Conservation (phyloP, 2,797 vertebrate genomes). For the Capromys pilorides region DNA sequence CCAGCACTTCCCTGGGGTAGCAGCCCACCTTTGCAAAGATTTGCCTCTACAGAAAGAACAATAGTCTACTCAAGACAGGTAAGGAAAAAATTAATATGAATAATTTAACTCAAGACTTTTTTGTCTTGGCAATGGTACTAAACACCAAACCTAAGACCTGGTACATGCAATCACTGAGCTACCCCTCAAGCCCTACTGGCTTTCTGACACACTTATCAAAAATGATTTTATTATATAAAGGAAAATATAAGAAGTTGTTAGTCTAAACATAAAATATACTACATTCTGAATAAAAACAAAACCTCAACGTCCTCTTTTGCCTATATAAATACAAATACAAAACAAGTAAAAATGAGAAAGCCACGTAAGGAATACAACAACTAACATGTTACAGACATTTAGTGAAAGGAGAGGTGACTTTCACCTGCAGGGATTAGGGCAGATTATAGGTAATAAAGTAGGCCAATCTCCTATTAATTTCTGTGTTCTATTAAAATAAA, state of each 20-base stretch:
- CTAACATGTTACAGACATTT: neutral
- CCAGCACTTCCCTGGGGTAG: neutral
- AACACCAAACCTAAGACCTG: neutral
- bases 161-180: neutral
- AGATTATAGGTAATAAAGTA: conserved; percentile 44
- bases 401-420: conserved; percentile 46
- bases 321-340: conserved; percentile 43
- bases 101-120: neutral
- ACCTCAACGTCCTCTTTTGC: neutral
- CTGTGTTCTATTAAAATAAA: neutral
- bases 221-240: neutral
- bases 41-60: conserved; percentile 33
- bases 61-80: neutral
- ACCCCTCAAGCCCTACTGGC: neutral
- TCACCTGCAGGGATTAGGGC: neutral
- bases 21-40: neutral
- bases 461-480: neutral
- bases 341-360: conserved; percentile 24
- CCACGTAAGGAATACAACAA: neutral
- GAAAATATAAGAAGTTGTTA: neutral
- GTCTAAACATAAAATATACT: neutral
- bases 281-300: conserved; percentile 9
- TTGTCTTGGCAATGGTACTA: neutral
- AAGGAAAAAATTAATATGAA: conserved; percentile 40
- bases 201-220: conserved; percentile 56